Conservation (phyloP, 2,797 vertebrate genomes). For the Alcedo atthis region DNA sequence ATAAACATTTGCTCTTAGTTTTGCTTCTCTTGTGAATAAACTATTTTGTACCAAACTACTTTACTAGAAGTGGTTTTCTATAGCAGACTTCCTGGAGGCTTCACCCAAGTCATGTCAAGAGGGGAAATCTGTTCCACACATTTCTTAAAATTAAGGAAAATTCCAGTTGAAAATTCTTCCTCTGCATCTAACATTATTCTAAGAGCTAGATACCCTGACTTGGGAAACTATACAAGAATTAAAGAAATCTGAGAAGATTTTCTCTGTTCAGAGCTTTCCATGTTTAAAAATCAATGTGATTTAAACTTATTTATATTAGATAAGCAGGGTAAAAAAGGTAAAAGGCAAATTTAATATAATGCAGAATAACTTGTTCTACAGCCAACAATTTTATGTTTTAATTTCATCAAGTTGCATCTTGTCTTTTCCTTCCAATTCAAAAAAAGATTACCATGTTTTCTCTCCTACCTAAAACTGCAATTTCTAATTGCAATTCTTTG, state of each 20-base stretch:
- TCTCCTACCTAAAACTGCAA: neutral
- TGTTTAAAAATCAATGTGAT: neutral
- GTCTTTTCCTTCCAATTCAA: neutral
- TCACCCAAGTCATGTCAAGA: neutral
- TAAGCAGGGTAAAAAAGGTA: neutral
- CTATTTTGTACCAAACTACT: neutral
- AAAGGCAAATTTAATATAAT: neutral
- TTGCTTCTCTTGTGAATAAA: neutral
- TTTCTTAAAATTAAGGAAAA: neutral
- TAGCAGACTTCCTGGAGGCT: neutral
- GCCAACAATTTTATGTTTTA: neutral
- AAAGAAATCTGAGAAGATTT: neutral
- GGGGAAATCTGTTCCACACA: neutral
- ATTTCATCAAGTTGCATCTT: constrained; percentile 16
- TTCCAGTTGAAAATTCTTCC: neutral
- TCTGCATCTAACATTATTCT: neutral
- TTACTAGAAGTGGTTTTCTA: neutral
- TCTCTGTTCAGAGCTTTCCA: neutral
- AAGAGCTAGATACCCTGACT: neutral
- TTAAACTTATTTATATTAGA: neutral
- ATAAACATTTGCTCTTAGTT: neutral
- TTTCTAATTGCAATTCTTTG: neutral
- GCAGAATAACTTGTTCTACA: neutral
- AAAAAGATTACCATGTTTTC: neutral
- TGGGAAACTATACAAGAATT: neutral